Conservation (phyloP, 2,888 invertebrate genomes). For the Euspilapteryx auroguttella region DNA sequence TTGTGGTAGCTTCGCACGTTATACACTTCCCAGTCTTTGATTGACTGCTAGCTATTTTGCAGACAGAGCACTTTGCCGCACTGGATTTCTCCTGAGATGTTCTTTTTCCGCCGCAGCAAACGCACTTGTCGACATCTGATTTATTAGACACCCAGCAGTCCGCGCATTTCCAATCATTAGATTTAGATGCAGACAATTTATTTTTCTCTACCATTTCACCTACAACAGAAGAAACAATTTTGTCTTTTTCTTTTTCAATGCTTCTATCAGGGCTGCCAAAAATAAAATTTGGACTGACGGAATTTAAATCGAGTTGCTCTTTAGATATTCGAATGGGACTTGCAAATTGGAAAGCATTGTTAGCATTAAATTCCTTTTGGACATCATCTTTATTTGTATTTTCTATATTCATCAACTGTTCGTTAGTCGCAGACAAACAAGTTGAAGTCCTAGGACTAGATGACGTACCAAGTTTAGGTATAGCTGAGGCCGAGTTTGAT, state of each 20-base stretch:
- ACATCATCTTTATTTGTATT: neutral
- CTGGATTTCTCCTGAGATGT: slow-evolving; percentile 7
- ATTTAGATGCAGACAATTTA: slow-evolving; percentile 4
- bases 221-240: slow-evolving; percentile 12
- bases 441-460: neutral
- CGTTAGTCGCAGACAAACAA: neutral
- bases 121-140: slow-evolving; percentile 18
- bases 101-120: slow-evolving; percentile 21
- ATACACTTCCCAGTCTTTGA: slow-evolving; percentile 16
- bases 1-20: too few species aligned
- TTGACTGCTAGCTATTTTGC: slow-evolving; percentile 16
- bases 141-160: slow-evolving; percentile 27
- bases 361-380: slow-evolving; percentile 6
- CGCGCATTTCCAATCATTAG: slow-evolving; percentile 20
- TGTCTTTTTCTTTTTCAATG: slow-evolving; percentile 13
- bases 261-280: slow-evolving; percentile 24
- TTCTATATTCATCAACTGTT: too few species aligned
- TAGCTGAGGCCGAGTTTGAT: neutral
- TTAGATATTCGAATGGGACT: slow-evolving; percentile 20
- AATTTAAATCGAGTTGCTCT: slow-evolving; percentile 11
- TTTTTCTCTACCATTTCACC: slow-evolving; percentile 9
- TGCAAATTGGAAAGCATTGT: slow-evolving; percentile 22
- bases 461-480: neutral
- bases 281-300: slow-evolving; percentile 15
- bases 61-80: slow-evolving; percentile 15